A percentile compares a stretch with the other conserved stretches of the same genome.
phyloP scores from a whole-genome alignment of 2,797 vertebrate species.

The Chrysolophus pictus region DNA sequence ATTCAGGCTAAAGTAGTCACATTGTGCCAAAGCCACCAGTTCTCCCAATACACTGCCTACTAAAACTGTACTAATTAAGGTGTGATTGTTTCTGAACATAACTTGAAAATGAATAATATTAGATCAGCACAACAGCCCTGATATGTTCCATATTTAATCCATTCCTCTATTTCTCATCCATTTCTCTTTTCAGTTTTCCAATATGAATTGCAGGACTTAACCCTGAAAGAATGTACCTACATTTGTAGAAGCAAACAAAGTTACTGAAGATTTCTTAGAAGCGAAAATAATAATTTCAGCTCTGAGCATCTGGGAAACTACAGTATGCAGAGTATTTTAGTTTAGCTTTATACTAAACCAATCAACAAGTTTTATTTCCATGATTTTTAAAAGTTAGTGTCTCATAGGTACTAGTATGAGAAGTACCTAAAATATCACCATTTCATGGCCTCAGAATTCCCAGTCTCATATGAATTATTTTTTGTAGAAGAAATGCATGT shows the following conservation, averaged over 20 bases:
- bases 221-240: not conserved
- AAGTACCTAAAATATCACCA: not conserved
- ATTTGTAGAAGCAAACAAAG: not conserved
- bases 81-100: not conserved
- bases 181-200: not conserved
- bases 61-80: not conserved
- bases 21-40: not conserved
- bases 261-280: not conserved
- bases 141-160: not conserved
- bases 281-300: not conserved
- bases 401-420: not conserved
- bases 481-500: not conserved
- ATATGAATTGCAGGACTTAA: not conserved
- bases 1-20: not conserved
- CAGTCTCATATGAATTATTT: not conserved
- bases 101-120: not conserved
- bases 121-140: not conserved
- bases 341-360: not conserved
- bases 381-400: not conserved
- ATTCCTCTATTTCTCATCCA: not conserved
- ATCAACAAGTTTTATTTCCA: not conserved
- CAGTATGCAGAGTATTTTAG: not conserved
- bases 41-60: not conserved
- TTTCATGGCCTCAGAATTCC: not conserved
- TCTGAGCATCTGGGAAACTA: not conserved